phyloP scores from a whole-genome alignment of 2,113 vertebrate genomes.

The Atlantisia rogersi region DNA sequence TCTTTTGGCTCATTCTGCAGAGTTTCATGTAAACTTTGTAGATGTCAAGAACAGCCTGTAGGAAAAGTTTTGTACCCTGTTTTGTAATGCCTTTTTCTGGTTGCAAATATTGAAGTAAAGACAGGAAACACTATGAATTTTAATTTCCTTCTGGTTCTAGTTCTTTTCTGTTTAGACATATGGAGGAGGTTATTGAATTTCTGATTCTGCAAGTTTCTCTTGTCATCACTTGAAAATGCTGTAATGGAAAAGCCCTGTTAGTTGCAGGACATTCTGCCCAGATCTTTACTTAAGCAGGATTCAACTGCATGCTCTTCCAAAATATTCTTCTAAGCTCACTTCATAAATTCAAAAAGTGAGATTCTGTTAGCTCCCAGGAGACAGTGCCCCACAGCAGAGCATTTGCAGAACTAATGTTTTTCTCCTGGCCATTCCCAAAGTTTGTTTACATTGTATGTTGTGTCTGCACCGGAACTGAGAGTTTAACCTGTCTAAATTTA shows the following conservation, averaged over 20 bases:
- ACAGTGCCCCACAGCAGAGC: neutral
- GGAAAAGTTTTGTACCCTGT: slow-evolving; percentile 52
- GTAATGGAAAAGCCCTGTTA: neutral
- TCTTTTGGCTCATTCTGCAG: slow-evolving; percentile 45
- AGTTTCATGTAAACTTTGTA: slow-evolving; percentile 43
- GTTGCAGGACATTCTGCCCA: neutral
- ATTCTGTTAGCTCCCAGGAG: neutral
- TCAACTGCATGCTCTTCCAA: neutral
- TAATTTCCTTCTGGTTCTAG: slow-evolving; percentile 61
- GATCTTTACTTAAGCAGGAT: neutral
- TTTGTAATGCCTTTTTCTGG: slow-evolving; percentile 39
- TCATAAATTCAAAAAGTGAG: neutral
- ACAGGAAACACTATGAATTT: slow-evolving; percentile 61
- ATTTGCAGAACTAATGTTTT: neutral
- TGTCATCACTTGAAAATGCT: slow-evolving; percentile 2
- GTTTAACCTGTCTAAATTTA: neutral
- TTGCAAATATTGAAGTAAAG: slow-evolving; percentile 54
- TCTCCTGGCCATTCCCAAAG: neutral
- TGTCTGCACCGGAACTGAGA: neutral
- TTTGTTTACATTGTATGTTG: neutral
- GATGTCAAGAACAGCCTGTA: slow-evolving; percentile 46
- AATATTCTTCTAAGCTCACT: neutral
- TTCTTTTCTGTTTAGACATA: slow-evolving; percentile 50
- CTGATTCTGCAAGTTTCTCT: slow-evolving; percentile 40
- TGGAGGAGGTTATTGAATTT: slow-evolving; percentile 55